Conservation (phyloP, 2,113 vertebrate genomes). For the Castor canadensis region DNA sequence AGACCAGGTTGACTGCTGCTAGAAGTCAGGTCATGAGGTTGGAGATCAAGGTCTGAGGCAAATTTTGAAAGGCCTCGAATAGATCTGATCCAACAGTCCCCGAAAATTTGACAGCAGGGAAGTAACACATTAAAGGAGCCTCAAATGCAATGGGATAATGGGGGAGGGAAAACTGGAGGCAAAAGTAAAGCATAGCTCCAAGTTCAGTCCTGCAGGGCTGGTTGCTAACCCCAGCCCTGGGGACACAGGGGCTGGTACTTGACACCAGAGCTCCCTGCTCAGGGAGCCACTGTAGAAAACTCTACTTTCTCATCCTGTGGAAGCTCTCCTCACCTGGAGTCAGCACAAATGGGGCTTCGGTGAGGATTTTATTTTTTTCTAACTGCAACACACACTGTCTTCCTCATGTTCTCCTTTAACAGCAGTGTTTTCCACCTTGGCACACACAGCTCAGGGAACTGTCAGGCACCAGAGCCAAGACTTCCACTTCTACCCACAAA, state of each 20-base stretch:
- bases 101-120: slow-evolving; percentile 4
- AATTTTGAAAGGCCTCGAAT: not conserved
- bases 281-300: not conserved
- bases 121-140: not conserved
- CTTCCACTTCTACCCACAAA: not conserved
- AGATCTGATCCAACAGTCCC: not conserved
- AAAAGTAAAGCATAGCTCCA: slow-evolving; percentile 10
- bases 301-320: not conserved
- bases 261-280: not conserved
- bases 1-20: not conserved
- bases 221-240: no score
- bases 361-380: not conserved
- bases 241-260: not conserved
- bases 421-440: not conserved
- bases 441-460: not conserved
- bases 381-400: not conserved
- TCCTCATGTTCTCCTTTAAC: slow-evolving; percentile 16
- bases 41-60: slow-evolving; percentile 5
- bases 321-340: not conserved
- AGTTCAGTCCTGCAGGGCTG: not conserved
- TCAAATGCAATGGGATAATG: not conserved
- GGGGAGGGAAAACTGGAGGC: not conserved
- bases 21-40: not conserved
- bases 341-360: not conserved
- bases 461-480: not conserved